phyloP scores from a whole-genome alignment of 1,140 invertebrate species.

The Oreohelix idahoensis region DNA sequence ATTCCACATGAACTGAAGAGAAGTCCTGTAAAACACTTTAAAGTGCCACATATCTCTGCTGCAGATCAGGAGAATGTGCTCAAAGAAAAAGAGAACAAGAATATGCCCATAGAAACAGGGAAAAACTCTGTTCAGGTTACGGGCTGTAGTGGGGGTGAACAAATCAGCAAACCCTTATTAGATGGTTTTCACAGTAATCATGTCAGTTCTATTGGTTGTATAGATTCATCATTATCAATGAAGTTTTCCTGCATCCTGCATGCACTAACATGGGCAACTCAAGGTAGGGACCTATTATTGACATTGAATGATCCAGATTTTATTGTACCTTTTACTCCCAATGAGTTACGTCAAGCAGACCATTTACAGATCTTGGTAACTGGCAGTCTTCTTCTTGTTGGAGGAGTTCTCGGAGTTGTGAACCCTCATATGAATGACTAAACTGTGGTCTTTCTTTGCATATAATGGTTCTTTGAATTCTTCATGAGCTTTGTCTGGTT shows the following conservation, averaged over 20 bases:
- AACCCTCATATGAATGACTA: conserved; percentile 40
- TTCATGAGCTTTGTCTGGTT: no score
- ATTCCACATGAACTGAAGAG: background rate
- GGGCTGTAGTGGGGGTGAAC: background rate
- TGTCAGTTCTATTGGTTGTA: background rate
- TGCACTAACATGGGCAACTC: conserved; percentile 43
- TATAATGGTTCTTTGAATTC: no score
- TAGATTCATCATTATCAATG: conserved; percentile 32
- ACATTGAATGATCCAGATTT: background rate
- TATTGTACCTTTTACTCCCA: conserved; percentile 35
- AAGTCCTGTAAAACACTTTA: background rate
- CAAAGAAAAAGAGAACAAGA: no score
- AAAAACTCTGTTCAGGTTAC: background rate
- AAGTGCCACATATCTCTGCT: background rate
- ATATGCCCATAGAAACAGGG: background rate
- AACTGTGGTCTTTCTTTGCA: no score
- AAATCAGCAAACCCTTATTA: background rate
- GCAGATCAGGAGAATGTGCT: no score
- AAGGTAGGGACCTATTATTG: conserved; percentile 29
- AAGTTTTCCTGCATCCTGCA: conserved; percentile 45
- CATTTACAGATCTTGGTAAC: conserved; percentile 85
- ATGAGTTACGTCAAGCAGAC: conserved; percentile 30
- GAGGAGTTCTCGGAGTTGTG: conserved; percentile 80
- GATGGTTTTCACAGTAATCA: background rate
- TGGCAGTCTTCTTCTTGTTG: conserved; percentile 94